Conservation (phyloP, 2,113 vertebrate species). For the Trogon surrucura region DNA sequence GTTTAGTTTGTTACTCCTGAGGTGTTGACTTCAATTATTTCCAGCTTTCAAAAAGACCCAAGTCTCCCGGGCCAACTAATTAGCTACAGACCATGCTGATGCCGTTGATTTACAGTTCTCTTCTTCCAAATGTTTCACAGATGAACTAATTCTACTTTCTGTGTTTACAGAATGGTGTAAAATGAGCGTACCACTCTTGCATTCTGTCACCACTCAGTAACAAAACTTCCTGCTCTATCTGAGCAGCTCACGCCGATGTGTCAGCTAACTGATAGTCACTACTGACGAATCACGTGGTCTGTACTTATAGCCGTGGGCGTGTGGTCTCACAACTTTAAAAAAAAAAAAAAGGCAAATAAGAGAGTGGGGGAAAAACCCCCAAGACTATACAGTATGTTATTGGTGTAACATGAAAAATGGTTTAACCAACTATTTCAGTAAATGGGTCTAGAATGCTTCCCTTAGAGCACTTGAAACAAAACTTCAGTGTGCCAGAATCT, state of each 20-base stretch:
- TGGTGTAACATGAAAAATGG: neutral
- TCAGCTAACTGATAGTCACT: neutral
- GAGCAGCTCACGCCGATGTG: neutral
- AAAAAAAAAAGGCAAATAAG: neutral
- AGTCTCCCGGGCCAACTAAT: neutral
- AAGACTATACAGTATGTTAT: neutral
- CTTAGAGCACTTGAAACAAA: neutral
- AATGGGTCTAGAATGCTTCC: neutral
- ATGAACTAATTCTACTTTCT: neutral
- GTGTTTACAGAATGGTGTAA: neutral
- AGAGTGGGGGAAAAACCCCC: neutral
- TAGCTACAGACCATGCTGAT: neutral
- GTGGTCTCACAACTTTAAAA: neutral
- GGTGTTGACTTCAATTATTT: neutral
- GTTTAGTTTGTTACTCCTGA: neutral
- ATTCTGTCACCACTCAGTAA: neutral
- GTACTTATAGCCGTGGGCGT: neutral
- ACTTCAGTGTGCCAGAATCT: neutral
- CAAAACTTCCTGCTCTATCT: constrained; percentile 18
- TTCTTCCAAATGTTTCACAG: neutral
- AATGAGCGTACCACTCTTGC: neutral
- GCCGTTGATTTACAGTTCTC: neutral
- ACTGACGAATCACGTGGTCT: neutral
- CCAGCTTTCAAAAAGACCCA: neutral
- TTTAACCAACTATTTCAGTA: neutral